A percentile compares a stretch with the other conserved stretches of the same genome.
phyloP scores from a whole-genome alignment of 2,888 invertebrate species.

The Xanthorhoe designata region DNA sequence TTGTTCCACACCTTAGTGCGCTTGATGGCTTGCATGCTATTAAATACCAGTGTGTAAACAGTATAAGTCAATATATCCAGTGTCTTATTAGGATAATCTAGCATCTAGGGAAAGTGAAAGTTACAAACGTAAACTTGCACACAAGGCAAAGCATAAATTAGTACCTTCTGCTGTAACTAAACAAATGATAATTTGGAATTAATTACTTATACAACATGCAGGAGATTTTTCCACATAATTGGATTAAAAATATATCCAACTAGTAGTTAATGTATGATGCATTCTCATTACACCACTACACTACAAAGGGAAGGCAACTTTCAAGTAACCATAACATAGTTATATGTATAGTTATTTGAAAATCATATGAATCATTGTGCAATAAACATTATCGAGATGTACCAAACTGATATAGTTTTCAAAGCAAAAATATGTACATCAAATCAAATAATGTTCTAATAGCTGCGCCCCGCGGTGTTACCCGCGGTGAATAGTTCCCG shows the following conservation, averaged over 20 bases:
- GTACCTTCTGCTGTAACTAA: constrained; percentile 14
- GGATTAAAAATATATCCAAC: background rate
- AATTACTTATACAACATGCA: constrained; percentile 26
- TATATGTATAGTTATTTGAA: background rate
- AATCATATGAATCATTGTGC: background rate
- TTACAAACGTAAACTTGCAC: constrained; percentile 43
- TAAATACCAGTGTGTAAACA: constrained; percentile 8
- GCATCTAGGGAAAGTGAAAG: constrained; percentile 50
- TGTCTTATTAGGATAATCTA: constrained; percentile 38
- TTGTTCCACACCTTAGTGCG: too few species aligned
- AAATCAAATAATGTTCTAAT: too few species aligned
- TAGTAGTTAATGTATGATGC: background rate
- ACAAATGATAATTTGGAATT: constrained; percentile 31
- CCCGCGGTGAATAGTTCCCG: too few species aligned
- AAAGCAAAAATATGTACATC: background rate
- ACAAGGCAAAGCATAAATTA: constrained; percentile 33
- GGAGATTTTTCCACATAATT: background rate
- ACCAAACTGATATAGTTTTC: too few species aligned
- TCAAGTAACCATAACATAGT: background rate
- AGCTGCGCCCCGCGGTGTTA: too few species aligned
- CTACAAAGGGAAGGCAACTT: background rate
- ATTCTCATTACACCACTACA: background rate
- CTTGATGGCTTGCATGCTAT: too few species aligned
- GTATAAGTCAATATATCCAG: constrained; percentile 26
- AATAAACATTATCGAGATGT: background rate